Conservation (phyloP, 2,797 vertebrate species). For the Muscicapa striata region DNA sequence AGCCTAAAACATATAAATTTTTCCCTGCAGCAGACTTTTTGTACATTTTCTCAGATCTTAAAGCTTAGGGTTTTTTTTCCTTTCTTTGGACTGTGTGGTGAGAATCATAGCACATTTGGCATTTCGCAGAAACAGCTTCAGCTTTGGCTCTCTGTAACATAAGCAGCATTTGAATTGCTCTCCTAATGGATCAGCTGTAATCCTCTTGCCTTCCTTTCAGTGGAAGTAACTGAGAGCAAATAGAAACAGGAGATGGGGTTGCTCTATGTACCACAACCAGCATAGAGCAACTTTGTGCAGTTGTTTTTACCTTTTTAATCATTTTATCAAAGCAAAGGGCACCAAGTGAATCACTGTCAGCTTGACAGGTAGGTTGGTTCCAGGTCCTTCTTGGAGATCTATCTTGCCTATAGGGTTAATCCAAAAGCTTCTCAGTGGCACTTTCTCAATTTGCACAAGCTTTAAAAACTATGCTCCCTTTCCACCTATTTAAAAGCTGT, state of each 20-base stretch:
- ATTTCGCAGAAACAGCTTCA: not conserved
- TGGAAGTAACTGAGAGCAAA: not conserved
- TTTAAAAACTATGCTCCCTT: not conserved
- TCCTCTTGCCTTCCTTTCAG: not conserved
- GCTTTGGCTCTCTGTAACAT: not conserved
- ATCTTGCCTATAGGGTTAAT: not conserved
- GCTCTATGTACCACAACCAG: not conserved
- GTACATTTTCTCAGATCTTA: not conserved
- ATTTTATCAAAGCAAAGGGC: not conserved
- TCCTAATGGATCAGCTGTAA: not conserved
- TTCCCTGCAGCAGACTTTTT: not conserved
- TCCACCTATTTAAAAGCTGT: not conserved
- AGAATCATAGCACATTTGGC: not conserved
- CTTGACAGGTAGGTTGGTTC: not conserved
- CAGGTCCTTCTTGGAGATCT: not conserved
- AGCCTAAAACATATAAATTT: not conserved
- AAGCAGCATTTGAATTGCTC: not conserved
- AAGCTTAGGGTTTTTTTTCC: not conserved
- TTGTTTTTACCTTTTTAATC: not conserved
- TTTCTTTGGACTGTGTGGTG: not conserved
- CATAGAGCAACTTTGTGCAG: not conserved
- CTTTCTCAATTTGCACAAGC: not conserved
- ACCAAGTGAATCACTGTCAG: rapidly evolving
- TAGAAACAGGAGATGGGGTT: not conserved
- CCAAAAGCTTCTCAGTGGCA: not conserved